Conservation (phyloP, 2,888 invertebrate genomes). For the Allophyes oxyacanthae region DNA sequence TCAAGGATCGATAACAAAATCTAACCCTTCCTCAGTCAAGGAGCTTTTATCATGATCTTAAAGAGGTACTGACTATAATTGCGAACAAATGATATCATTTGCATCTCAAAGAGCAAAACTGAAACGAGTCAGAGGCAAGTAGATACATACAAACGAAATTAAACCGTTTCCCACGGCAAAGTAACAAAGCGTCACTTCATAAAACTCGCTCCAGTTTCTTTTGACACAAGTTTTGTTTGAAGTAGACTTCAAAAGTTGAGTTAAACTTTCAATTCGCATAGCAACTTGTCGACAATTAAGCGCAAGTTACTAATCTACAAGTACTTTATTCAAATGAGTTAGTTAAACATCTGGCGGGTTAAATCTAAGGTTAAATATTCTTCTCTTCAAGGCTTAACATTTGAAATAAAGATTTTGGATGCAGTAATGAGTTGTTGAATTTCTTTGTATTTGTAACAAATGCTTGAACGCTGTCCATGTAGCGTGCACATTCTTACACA, state of each 20-base stretch:
- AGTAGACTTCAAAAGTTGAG: conserved; percentile 34
- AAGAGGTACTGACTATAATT: conserved; percentile 28
- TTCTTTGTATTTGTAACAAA: conserved; percentile 10
- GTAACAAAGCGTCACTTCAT: conserved; percentile 30
- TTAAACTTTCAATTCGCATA: conserved; percentile 35
- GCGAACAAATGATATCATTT: conserved; percentile 42
- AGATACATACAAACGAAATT: conserved; percentile 32
- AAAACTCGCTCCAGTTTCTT: conserved; percentile 42
- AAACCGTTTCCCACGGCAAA: conserved; percentile 41
- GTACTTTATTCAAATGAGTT: conserved; percentile 43
- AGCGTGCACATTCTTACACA: conserved; percentile 58
- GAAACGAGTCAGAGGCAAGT: conserved; percentile 14
- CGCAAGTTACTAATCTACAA: conserved; percentile 27
- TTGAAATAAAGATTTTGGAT: too few relatives aligned
- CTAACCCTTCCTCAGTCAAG: conserved; percentile 9
- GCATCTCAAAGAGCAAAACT: conserved; percentile 43
- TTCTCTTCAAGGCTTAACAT: not conserved
- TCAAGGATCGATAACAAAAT: conserved; percentile 10
- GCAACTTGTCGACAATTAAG: conserved; percentile 39
- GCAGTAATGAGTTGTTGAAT: not conserved
- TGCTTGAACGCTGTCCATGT: conserved; percentile 31
- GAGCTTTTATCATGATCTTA: conserved; percentile 11
- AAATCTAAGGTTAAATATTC: conserved; percentile 31
- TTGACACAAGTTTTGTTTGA: conserved; percentile 32
- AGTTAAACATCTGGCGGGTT: conserved; percentile 39